Evolutionary conservation across 2,888 invertebrate genomes (phyloP).

Genomic region (Drosophila putrida): DNA sequence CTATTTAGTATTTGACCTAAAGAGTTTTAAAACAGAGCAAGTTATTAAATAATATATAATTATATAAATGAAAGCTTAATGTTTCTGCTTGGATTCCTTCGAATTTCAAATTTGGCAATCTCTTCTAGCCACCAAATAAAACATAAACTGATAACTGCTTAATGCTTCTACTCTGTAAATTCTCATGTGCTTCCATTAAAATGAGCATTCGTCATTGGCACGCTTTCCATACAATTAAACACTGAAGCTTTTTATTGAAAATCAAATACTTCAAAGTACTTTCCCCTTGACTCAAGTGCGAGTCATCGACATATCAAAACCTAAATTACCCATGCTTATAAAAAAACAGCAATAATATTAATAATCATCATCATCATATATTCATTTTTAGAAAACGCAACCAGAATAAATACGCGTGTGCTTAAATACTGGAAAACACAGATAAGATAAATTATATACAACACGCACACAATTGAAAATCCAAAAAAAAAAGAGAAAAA

Average conservation of each 20-base stretch:
- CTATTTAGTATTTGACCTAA: too few relatives aligned
- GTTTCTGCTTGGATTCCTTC: background rate
- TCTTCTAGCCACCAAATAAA: background rate
- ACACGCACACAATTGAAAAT: conserved; percentile 35
- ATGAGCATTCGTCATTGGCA: conserved; percentile 19
- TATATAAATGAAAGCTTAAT: background rate
- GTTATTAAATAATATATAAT: background rate
- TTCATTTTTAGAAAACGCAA: conserved; percentile 58
- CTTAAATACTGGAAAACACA: conserved; percentile 76
- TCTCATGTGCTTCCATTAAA: conserved; percentile 23
- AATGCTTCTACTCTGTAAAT: background rate
- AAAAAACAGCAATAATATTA: conserved; percentile 27
- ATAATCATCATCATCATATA: conserved; percentile 31
- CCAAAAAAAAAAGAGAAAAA: conserved; percentile 20
- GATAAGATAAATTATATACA: conserved; percentile 72
- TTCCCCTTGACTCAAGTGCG: conserved; percentile 15
- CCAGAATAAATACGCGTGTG: conserved; percentile 60
- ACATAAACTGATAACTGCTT: background rate
- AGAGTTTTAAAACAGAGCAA: too few relatives aligned
- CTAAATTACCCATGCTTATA: conserved; percentile 48
- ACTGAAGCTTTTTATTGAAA: conserved; percentile 33
- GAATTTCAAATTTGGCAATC: background rate
- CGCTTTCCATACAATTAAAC: conserved; percentile 67
- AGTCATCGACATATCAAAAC: conserved; percentile 22
- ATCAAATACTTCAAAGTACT: conserved; percentile 43